Conservation (phyloP, 2,888 invertebrate species). For the Quadroppia sp. region DNA sequence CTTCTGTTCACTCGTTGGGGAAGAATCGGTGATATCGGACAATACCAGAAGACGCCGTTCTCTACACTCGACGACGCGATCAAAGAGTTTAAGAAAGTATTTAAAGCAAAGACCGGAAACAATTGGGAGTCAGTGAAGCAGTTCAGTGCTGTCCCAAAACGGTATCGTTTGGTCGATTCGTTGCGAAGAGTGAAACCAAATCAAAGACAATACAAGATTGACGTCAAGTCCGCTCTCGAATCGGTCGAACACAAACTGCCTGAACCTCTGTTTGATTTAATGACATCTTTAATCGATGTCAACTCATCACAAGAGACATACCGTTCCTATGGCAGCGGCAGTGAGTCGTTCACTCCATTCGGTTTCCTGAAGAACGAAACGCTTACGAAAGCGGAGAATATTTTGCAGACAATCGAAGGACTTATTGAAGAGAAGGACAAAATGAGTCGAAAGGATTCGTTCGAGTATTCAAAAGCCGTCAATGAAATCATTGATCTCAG, state of each 20-base stretch:
- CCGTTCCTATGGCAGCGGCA: conserved; percentile 2
- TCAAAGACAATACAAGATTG: conserved; percentile 51
- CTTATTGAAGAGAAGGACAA: conserved; percentile 7
- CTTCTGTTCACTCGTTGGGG: conserved; percentile 59
- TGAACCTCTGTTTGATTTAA: conserved; percentile 50
- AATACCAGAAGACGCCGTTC: conserved; percentile 57
- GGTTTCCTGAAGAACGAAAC: background rate
- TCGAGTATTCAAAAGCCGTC: background rate
- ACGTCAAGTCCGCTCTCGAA: conserved; percentile 51
- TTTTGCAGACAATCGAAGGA: background rate
- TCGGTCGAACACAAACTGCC: conserved; percentile 49
- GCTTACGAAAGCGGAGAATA: background rate
- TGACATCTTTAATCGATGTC: conserved; percentile 52
- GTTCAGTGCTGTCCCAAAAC: conserved; percentile 52
- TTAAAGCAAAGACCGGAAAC: conserved; percentile 57
- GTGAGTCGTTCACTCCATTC: background rate
- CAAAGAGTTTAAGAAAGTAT: conserved; percentile 58
- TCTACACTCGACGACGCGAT: conserved; percentile 53
- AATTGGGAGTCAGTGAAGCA: conserved; percentile 53
- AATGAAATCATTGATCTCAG: conserved; percentile 53
- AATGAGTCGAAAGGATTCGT: background rate
- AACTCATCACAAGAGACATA: background rate
- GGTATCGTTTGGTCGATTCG: conserved; percentile 55
- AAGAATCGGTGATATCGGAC: conserved; percentile 56
- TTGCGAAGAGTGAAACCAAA: conserved; percentile 50